Base-by-base conservation (phyloP, 1,140 invertebrate species). In the Heterodera schachtii region DNA sequence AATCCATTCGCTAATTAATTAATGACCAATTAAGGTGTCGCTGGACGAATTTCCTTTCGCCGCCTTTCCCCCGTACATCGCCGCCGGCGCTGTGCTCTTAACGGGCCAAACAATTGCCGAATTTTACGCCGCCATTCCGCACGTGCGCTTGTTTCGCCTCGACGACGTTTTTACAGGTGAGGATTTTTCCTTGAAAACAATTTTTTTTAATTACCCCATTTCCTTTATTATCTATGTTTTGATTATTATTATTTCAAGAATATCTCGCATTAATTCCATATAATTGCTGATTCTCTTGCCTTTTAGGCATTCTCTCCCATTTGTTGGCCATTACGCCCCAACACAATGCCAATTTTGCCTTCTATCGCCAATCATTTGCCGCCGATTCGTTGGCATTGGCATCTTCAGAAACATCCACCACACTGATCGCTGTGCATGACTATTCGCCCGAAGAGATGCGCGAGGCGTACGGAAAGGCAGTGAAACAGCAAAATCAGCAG, bases 41-140 rank as follows among this genome's bases (percentile, higher is more conserved):
- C 78, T 88, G 3, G 66, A 67, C 5, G 81, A 86, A 5, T 89
- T 89, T 76, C 87, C 87, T 3, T 89, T 78, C 78, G 60, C 67
- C 41, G 49, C 47, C 21, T 89, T 87, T 80, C 87, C 87, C 8
- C 88, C 87, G 16, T 89, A 89, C 66, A 88, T 90, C 43, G 75
- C 87, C 7, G 87, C 82, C 49, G 87, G 87, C 16, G 85, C 82
- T 16, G 88, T 89, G 11, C 75, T 89, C 13, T 66, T 88, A 4
- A 79, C 87, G 31, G 69, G 76, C 11, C 84, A 81, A 78, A 84
- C 88, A 3, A 74, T 87, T n/a, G 19, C 46, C 31, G 83, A 86
- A 71, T 88, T 89, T 76, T 86, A 86, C 74, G 31, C 64, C 19
- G 87, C 85, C 19, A 80, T 83, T 43, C 77, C 89, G 75, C 71